These are phyloP conservation scores for Allygus modestus DNA, from an alignment of 2,888 invertebrate genomes.

Conservation along the genomic window DNA sequence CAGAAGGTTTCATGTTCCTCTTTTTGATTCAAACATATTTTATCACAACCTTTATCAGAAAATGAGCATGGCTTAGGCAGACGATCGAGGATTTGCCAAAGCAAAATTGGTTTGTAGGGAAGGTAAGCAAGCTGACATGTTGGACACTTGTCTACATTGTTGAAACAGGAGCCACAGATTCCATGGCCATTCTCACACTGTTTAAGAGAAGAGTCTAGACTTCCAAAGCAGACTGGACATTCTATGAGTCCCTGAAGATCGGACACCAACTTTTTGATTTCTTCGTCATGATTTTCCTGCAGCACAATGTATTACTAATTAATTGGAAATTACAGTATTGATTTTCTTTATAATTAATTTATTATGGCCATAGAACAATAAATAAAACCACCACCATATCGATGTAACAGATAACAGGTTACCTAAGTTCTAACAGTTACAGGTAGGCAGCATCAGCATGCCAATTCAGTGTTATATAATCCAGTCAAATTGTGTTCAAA, in stretches of 20 bases:
- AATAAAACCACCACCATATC: too few species aligned
- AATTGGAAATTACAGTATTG: too few species aligned
- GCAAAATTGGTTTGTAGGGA: not conserved
- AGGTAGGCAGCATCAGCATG: too few species aligned
- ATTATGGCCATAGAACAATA: too few species aligned
- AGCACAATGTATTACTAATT: too few species aligned
- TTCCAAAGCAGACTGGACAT: constrained; percentile 25
- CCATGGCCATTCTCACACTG: constrained; percentile 18
- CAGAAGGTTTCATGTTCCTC: not conserved
- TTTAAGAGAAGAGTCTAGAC: not conserved
- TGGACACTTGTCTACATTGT: not conserved
- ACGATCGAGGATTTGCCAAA: not conserved
- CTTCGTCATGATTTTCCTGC: not conserved
- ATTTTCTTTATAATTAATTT: too few species aligned
- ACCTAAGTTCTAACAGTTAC: too few species aligned
- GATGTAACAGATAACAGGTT: too few species aligned
- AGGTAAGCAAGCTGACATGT: not conserved
- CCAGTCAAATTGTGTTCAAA: too few species aligned
- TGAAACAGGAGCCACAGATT: not conserved
- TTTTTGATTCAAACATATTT: not conserved
- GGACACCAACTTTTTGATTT: not conserved
- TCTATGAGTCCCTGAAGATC: constrained; percentile 16
- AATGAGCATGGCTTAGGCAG: not conserved
- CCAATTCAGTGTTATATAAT: too few species aligned
- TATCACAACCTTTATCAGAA: constrained; percentile 19